These are phyloP conservation scores for Oeneis ivallda DNA, from an alignment of 2,888 invertebrate species.

Conservation along the genomic window DNA sequence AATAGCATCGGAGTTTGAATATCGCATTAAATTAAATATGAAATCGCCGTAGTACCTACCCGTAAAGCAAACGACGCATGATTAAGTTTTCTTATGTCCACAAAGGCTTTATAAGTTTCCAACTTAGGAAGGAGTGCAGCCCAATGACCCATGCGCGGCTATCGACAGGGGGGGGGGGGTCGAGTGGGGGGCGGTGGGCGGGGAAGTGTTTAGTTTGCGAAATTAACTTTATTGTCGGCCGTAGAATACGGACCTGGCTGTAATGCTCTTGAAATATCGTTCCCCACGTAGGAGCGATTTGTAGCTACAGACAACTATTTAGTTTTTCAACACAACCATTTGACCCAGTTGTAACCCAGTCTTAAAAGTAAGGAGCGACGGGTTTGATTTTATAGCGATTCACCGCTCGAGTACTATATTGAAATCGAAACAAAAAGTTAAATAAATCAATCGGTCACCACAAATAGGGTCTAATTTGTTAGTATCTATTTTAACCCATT, in stretches of 20 bases:
- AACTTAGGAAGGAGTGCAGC: constrained; percentile 33
- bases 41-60: not conserved
- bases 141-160: constrained; percentile 36
- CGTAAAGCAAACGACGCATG: constrained; percentile 31
- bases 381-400: too few relatives aligned
- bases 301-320: constrained; percentile 29
- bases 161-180: constrained; percentile 21
- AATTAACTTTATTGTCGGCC: constrained; percentile 65
- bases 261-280: constrained; percentile 46
- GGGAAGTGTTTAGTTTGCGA: constrained; percentile 58
- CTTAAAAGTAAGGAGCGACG: too few relatives aligned
- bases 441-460: too few relatives aligned
- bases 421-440: too few relatives aligned
- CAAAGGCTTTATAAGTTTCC: constrained; percentile 35
- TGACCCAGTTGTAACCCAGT: too few relatives aligned
- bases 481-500: too few relatives aligned
- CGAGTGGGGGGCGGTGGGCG: constrained; percentile 23
- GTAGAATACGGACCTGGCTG: constrained; percentile 38
- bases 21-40: constrained; percentile 3
- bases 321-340: too few relatives aligned
- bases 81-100: constrained; percentile 36
- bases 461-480: too few relatives aligned
- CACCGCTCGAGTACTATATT: too few relatives aligned
- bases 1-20: not conserved
- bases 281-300: constrained; percentile 32